These are phyloP conservation scores for Platycheirus albimanus DNA, from an alignment of 2,888 invertebrate genomes.

Conservation along the genomic window DNA sequence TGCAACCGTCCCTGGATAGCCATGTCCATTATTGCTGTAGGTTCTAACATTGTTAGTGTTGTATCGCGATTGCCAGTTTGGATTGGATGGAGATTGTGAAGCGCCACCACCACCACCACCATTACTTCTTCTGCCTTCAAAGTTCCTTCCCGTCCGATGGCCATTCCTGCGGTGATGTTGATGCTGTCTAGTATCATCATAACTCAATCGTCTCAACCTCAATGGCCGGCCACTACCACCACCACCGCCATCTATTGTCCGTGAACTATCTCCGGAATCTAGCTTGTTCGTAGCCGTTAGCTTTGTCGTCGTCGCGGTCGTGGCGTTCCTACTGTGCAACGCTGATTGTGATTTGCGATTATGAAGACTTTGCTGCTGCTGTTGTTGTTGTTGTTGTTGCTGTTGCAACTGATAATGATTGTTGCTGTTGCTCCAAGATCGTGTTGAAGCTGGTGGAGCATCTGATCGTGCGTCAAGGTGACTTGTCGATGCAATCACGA, in stretches of 20 bases:
- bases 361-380: constrained; percentile 52
- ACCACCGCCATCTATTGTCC: constrained; percentile 56
- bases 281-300: constrained; percentile 30
- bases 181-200: constrained; percentile 63
- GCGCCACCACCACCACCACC: constrained; percentile 55
- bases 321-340: constrained; percentile 54
- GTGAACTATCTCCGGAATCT: constrained; percentile 56
- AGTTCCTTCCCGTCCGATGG: constrained; percentile 66
- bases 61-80: constrained; percentile 63
- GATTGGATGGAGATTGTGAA: constrained; percentile 63
- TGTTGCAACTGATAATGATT: constrained; percentile 44
- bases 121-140: constrained; percentile 41
- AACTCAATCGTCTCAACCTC: constrained; percentile 63
- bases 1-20: constrained; percentile 47
- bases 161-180: constrained; percentile 59
- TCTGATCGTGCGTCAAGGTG: constrained; percentile 71
- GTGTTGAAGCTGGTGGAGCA: constrained; percentile 42
- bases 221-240: constrained; percentile 50
- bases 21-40: constrained; percentile 42
- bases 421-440: constrained; percentile 37
- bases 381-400: too few relatives aligned
- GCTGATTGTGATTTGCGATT: constrained; percentile 70
- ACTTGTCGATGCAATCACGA: constrained; percentile 70
- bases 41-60: constrained; percentile 60
- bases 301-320: constrained; percentile 33